Evolutionary conservation across 2,113 vertebrate species (phyloP), one percentile per base, ranked within the genome.

Genomic region (Scomber colias): DNA sequence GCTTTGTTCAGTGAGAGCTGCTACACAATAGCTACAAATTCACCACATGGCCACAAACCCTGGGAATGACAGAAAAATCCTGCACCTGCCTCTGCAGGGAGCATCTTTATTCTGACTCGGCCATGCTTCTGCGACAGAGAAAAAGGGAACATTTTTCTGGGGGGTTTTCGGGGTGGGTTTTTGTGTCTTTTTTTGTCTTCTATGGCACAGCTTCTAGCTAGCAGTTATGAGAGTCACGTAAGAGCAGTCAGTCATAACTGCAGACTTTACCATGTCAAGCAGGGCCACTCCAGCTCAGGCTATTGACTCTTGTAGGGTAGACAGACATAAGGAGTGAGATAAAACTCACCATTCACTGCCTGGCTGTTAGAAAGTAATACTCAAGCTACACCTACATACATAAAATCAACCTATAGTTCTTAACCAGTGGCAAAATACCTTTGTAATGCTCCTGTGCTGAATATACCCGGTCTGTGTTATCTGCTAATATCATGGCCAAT

Each of bases 201-300:
- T 35, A 49, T 70, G 31, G 61, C 46, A 50, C 53, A 56, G 44
- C 24, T 16, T 77, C 17, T 40, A 60, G 54, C 19, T 15, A 71
- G 51, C 30, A 46, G 64, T 71, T 60, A 53, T 70, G 19, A 61
- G 17, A 65, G 24, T 49, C n/a, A 48, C 27, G 55, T 44, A 56
- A 64, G 70, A 69, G 49, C n/a, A 84, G 49, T 72, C 59, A 54
- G 15, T 71, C 59, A 46, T 30, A 31, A 71, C 27, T 1, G 3
- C 1, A 2, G 53, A 48, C 53, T 24, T 24, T 24, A 27, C 45
- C 31, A 64, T 69, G 44, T 31, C 51, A 59, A 15, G 9, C 72
- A 55, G 62, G 15, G 63, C 56, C 35, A 31, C 56, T 67, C 45
- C 48, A 77, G 67, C 40, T 55, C 27, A 27, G 48, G 1, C 61